Evolutionary conservation across 2,797 vertebrate species (phyloP).

Genomic region (Myotis findleyi): DNA sequence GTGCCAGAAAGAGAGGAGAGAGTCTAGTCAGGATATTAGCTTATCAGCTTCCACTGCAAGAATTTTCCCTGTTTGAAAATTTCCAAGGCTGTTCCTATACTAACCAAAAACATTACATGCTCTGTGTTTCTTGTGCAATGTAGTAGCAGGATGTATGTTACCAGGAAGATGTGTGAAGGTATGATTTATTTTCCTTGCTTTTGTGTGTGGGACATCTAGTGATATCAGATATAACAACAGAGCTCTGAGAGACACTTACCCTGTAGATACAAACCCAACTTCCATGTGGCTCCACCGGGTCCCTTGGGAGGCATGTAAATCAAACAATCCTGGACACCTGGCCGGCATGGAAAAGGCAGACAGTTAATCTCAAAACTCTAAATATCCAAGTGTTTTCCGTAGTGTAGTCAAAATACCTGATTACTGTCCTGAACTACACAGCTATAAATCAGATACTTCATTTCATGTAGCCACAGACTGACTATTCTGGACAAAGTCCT

Average conservation of each 20-base stretch:
- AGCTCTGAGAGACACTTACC: background rate
- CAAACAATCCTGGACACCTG: background rate
- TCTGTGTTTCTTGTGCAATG: background rate
- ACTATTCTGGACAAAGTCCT: background rate
- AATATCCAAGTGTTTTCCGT: background rate
- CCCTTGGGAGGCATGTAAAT: background rate
- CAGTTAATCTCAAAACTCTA: background rate
- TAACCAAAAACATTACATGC: conserved; percentile 1
- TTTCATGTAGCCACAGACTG: background rate
- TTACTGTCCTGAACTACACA: background rate
- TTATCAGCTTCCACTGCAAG: background rate
- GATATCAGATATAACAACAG: background rate
- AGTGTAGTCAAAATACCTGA: background rate
- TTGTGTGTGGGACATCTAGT: background rate
- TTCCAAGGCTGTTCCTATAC: conserved; percentile 60
- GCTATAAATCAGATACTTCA: background rate
- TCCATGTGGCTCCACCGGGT: background rate
- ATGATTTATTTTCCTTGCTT: conserved; percentile 55
- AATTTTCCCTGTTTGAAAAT: conserved; percentile 40
- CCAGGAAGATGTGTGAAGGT: conserved; percentile 14
- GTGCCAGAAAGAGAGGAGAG: background rate
- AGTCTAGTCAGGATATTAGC: background rate
- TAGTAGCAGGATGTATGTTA: background rate
- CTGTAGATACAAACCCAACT: background rate
- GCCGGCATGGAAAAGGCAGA: background rate